Evolutionary conservation across 2,797 vertebrate species (phyloP), one percentile per base, ranked within the genome.

Genomic region (Paramormyrops hopkinsi): DNA sequence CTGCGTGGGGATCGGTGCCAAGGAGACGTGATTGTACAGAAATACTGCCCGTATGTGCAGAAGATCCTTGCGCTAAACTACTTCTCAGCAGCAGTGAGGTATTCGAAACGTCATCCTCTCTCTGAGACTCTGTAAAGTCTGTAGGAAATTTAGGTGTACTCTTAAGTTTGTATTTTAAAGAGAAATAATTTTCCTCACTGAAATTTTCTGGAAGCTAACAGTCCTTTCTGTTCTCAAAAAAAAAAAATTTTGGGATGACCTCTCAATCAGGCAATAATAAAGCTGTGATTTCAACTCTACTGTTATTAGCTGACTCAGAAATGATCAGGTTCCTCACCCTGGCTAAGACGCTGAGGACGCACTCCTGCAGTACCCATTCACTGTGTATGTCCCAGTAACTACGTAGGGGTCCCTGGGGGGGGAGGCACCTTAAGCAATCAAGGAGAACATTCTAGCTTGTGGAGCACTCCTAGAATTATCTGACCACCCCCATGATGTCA

Each of bases 401-500:
- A 5, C 17, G 3, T 41, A 44, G 73, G 14, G 73, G 17, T 44
- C 5, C 88, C 25, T 12, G 91, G 90, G 90, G 2, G 69, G 88
- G 90, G 90, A 90, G 90, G 90, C 84, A 86, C 91, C 90, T 91
- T 89, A 93, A 92, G 51, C 62, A 14, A 65, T 88, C 91, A 92
- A 93, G 92, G 90, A 94, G 93, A 93, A 95, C 88, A 92, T 93
- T 95, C 94, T 92, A 94, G 92, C 93, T 94, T 90, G 86, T 90
- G 79, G 90, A 93, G 92, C 96, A 96, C 96, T 96, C 96, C 94
- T 96, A 95, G 94, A 90, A 90, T 91, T 92, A 94, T 73, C 86
- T 59, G 50, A 88, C 76, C 53, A 1, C 56, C 44, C 44, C 4
- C 2, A 44, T 65, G 8, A 48, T 88, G 6, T 1, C 4, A 14